Evolutionary conservation across 2,113 vertebrate species (phyloP).

Genomic region (Erythrocebus patas): DNA sequence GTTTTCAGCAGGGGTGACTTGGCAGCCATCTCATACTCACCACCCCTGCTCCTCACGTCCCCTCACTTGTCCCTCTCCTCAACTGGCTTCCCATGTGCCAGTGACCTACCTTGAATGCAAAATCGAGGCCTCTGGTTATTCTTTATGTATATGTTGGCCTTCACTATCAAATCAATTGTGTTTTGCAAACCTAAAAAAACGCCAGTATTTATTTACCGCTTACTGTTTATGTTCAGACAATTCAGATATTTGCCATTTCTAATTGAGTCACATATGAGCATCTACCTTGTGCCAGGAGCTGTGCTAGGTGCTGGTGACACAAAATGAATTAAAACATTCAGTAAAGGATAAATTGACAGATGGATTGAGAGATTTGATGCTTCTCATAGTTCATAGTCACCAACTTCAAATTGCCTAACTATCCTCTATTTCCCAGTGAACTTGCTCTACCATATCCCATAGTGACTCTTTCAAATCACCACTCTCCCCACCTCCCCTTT

Average conservation of each 20-base stretch:
- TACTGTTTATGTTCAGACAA: neutral
- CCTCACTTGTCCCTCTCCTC: neutral
- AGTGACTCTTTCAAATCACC: neutral
- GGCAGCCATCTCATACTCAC: neutral
- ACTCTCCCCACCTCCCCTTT: neutral
- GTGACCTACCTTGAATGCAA: neutral
- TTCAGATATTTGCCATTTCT: neutral
- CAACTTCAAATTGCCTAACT: neutral
- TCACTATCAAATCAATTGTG: neutral
- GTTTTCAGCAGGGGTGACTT: neutral
- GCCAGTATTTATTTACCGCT: neutral
- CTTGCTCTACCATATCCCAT: neutral
- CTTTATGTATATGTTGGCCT: neutral
- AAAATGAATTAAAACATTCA: neutral
- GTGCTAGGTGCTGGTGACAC: neutral
- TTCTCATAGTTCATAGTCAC: neutral
- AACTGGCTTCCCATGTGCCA: neutral
- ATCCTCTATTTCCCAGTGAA: neutral
- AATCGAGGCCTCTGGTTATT: neutral
- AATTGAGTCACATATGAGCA: neutral
- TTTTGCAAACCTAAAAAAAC: neutral
- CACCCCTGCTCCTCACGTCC: neutral
- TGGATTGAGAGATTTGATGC: neutral
- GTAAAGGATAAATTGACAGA: neutral
- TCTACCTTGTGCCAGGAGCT: neutral